Evolutionary conservation across 2,113 vertebrate genomes (phyloP), one percentile per base, ranked within the genome.

Genomic region (Pedetes capensis): DNA sequence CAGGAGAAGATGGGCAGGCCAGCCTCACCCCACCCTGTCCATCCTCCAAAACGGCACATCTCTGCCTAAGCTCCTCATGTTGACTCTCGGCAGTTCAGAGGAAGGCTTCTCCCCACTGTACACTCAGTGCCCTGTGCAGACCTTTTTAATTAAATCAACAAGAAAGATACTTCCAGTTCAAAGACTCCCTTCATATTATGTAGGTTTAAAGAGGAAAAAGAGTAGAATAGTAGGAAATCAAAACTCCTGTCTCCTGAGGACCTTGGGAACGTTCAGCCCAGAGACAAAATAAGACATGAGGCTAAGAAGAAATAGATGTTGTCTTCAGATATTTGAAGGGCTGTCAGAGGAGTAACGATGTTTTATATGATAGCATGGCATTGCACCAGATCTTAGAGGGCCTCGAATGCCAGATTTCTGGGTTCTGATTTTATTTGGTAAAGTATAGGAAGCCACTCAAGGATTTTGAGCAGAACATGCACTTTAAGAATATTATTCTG

Each of bases 241-340:
- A 87, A 90, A 76, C 23, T 75, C 59, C 3, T 32, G 27, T 92
- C 93, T 91, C 79, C 0, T 89, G 84, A 93, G 96, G 27, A 74
- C 76, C 72, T 76, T 88, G 39, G 47, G 57, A 64, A 37, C 92
- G 83, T 75, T 96, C 61, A 95, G 88, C 78, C 81, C 91, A 82
- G 66, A 95, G 81, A 96, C n/a, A n/a, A 97, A 92, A 92, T 53
- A 95, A 80, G 76, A 93, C 64, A 10, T 83, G 89, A 94, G n/a
- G 32, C 71, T 72, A 59, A 93, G 87, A 88, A 83, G 57, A 93
- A 93, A 90, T 74, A 84, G 87, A 88, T 84, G 87, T 69, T 92
- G 55, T 89, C 94, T 91, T 95, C 87, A 87, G 51, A 85, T 94
- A 96, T 87, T 91, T 92, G 96, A 96, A 93, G 72, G 37, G 71